Percentiles rank a stretch among this genome's conserved stretches.
phyloP scores from a whole-genome alignment of 2,113 vertebrate species.

The Symphodus melops region DNA sequence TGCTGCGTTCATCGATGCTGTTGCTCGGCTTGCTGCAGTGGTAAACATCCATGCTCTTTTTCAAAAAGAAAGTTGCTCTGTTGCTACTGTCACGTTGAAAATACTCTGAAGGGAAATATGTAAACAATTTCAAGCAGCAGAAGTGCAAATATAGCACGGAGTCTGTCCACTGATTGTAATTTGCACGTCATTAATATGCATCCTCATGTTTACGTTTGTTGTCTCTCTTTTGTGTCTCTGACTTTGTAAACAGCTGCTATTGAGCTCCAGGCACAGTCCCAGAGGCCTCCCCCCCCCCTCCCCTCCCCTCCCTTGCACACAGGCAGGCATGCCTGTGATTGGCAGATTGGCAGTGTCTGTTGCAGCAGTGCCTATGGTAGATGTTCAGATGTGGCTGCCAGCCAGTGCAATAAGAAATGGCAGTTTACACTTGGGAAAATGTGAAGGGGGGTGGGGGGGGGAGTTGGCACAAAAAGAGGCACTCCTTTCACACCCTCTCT shows the following conservation, averaged over 20 bases:
- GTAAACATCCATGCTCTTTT: slow-evolving; percentile 52
- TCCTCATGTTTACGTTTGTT: slow-evolving; percentile 77
- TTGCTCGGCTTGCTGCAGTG: slow-evolving; percentile 51
- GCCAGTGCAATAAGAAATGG: slow-evolving; percentile 66
- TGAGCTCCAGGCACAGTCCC: slow-evolving; percentile 81
- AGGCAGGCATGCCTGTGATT: slow-evolving; percentile 69
- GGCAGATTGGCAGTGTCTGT: slow-evolving; percentile 81
- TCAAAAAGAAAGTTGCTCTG: not conserved
- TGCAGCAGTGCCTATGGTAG: slow-evolving; percentile 70
- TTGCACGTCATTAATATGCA: slow-evolving; percentile 81
- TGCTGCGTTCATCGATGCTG: slow-evolving; percentile 42
- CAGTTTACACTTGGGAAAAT: slow-evolving; percentile 65
- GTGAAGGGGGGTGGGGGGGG: slow-evolving; percentile 49
- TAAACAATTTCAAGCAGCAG: slow-evolving; percentile 29
- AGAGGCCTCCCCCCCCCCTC: slow-evolving; percentile 70
- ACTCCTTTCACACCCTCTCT: slow-evolving; percentile 62
- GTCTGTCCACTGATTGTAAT: slow-evolving; percentile 74
- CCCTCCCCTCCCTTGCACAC: slow-evolving; percentile 68
- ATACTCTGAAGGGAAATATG: not conserved
- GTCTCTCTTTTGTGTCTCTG: slow-evolving; percentile 71
- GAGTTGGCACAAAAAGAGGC: slow-evolving; percentile 74
- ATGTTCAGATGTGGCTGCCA: slow-evolving; percentile 67
- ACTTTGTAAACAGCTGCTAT: slow-evolving; percentile 84
- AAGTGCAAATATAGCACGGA: slow-evolving; percentile 33
- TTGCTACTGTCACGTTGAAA: slow-evolving; percentile 14